Percentiles rank a stretch among this genome's conserved stretches.
Conservation (phyloP, 2,113 vertebrate genomes). For the Dermatemys mawii region DNA sequence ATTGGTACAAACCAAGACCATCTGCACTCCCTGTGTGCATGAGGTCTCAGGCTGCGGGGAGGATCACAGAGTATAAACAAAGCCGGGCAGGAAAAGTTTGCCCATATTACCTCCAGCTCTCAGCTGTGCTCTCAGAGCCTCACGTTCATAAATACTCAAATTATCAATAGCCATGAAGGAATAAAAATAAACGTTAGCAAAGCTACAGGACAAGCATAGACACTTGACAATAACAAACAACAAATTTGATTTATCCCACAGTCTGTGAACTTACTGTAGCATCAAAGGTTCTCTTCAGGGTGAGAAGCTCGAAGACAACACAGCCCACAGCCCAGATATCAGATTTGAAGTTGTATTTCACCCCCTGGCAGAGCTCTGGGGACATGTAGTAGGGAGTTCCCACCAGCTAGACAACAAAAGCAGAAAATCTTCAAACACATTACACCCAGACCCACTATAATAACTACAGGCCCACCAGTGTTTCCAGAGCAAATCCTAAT, state of each 20-base stretch:
- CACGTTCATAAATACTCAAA: background rate
- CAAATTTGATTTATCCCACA: background rate
- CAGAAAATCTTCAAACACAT: slow-evolving; percentile 45
- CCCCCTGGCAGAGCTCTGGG: slow-evolving; percentile 95
- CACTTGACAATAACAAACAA: background rate
- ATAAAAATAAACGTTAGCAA: background rate
- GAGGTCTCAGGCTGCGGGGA: background rate
- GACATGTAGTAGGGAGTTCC: slow-evolving; percentile 99
- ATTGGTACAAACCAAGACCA: background rate
- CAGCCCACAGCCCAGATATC: slow-evolving; percentile 99
- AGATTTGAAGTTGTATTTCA: slow-evolving; percentile 98
- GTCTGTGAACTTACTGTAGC: slow-evolving; percentile 87
- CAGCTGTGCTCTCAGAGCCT: background rate
- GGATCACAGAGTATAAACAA: background rate
- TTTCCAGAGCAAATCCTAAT: slow-evolving; percentile 7
- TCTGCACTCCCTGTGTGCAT: background rate
- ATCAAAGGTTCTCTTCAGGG: slow-evolving; percentile 96
- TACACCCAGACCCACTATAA: background rate
- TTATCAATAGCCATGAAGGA: background rate
- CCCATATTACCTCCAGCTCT: background rate
- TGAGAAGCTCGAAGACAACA: slow-evolving; percentile 94
- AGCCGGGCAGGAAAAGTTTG: background rate
- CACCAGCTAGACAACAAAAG: slow-evolving; percentile 86
- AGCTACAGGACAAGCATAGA: background rate
- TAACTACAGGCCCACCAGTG: background rate